phyloP scores from a whole-genome alignment of 1,140 invertebrate species.

The Drosophila auraria region DNA sequence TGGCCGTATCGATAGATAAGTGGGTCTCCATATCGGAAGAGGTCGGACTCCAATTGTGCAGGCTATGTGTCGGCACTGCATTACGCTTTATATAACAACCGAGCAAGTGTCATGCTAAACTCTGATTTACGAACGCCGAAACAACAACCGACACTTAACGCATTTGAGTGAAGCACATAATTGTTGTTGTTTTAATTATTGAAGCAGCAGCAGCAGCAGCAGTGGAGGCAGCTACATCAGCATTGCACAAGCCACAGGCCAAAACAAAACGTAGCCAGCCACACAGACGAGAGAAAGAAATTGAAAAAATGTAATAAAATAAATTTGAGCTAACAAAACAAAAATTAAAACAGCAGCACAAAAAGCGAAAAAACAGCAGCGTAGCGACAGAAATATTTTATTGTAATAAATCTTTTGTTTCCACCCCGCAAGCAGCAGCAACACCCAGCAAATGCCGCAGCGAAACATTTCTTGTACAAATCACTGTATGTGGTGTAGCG shows the following conservation, averaged over 20 bases:
- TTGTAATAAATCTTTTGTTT: conserved; percentile 82
- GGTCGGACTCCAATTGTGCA: conserved; percentile 11
- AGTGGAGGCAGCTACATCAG: conserved; percentile 15
- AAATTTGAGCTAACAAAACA: conserved; percentile 70
- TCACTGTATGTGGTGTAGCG: conserved; percentile 20
- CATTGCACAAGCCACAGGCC: conserved; percentile 62
- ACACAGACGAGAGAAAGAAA: conserved; percentile 65
- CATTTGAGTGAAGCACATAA: conserved; percentile 61
- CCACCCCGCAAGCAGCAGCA: conserved; percentile 48
- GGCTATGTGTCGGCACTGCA: conserved; percentile 33
- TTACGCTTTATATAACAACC: conserved; percentile 59
- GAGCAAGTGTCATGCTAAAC: conserved; percentile 69
- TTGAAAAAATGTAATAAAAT: conserved; percentile 81
- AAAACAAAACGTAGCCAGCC: conserved; percentile 57
- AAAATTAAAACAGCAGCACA: conserved; percentile 28
- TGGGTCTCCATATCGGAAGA: conserved; percentile 9
- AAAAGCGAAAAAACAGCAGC: conserved; percentile 14
- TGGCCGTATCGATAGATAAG: conserved; percentile 9
- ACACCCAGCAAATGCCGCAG: conserved; percentile 22
- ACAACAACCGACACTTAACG: conserved; percentile 57
- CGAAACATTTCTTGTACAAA: conserved; percentile 52
- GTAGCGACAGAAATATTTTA: conserved; percentile 65
- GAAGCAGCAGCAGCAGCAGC: conserved; percentile 42
- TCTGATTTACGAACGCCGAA: conserved; percentile 35
- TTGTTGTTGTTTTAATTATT: conserved; percentile 72